Base-by-base conservation (phyloP, 2,797 vertebrate species). In the Onychomys torridus region DNA sequence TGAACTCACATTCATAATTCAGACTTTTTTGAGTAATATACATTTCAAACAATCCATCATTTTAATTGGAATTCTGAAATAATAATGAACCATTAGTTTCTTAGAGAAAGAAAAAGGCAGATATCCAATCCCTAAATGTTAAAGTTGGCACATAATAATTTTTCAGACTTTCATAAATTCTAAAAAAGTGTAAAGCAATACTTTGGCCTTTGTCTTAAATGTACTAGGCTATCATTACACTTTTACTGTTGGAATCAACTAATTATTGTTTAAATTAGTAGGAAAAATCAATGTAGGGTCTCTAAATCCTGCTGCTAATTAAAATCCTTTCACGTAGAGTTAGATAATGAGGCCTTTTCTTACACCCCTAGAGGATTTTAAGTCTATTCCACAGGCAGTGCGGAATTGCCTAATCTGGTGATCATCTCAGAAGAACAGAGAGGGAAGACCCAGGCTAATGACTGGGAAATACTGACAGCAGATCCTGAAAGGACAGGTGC, bases 21-120 rank as follows among this genome's bases (percentile, higher is more conserved):
- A 97, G 55, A 92, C 67, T 87, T 87, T 87, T 95, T 94, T 94
- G 79, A 92, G 82, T 73, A 90, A 92, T 94, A 89, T 23, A 81
- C 90, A 93, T 95, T 87, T 96, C 93, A 95, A 95, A 95, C 75
- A 97, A 97, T 98, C 93, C 94, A 97, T 98, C 97, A 96, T 96
- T 96, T 96, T 98, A 97, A 98, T 97, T 97, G 97, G 93, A 96
- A 96, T 94, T 96, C 90, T 96, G 97, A 97, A 95, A 92, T 93
- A 95, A 96, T 95, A 97, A 98, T 95, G 94, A 97, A 96, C 90
- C 91, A 91, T 87, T 96, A 89, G 87, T 96, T 98, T 96, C 90
- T 75, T 43, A 93, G 90, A 82, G 90, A 95, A 93, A 82, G 92
- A 63, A 75, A 90, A 96, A 93, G 89, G 17, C 34, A 79, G 82